Evolutionary conservation across 2,113 vertebrate species (phyloP).

Genomic region (Raja brachyura): DNA sequence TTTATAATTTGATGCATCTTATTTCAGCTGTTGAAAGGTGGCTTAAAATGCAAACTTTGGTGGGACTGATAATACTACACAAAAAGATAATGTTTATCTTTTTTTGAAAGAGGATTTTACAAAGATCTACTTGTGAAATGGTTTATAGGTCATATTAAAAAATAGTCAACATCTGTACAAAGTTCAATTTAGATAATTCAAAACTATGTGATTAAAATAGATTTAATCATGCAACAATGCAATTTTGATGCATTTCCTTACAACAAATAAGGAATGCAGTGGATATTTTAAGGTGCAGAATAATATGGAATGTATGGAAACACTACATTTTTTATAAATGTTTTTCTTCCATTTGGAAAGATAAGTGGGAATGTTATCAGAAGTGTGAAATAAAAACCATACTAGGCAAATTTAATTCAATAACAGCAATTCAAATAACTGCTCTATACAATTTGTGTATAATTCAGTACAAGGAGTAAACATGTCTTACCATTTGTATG

Average conservation of each 20-base stretch:
- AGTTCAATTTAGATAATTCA: slow-evolving; percentile 3
- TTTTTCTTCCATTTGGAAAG: not conserved
- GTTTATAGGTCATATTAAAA: not conserved
- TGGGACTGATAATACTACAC: not conserved
- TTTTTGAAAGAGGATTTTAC: not conserved
- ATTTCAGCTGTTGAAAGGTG: not conserved
- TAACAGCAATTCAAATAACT: not conserved
- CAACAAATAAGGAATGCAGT: too few relatives aligned
- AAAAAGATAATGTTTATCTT: not conserved
- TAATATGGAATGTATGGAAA: not conserved
- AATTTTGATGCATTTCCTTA: not conserved
- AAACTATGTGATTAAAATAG: not conserved
- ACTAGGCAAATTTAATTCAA: not conserved
- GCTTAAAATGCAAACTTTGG: not conserved
- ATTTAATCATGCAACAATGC: not conserved
- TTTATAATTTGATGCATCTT: not conserved
- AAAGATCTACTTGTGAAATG: not conserved
- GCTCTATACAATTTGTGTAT: not conserved
- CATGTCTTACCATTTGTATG: slow-evolving; percentile 1
- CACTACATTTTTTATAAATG: not conserved
- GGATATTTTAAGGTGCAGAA: too few relatives aligned
- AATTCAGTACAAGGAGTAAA: not conserved
- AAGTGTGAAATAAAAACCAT: not conserved
- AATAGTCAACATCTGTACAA: not conserved
- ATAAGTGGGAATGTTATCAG: not conserved